A percentile compares a stretch with the other conserved stretches of the same genome.
Evolutionary conservation across 2,888 invertebrate species (phyloP).

Genomic region (Tetragonisca angustula): DNA sequence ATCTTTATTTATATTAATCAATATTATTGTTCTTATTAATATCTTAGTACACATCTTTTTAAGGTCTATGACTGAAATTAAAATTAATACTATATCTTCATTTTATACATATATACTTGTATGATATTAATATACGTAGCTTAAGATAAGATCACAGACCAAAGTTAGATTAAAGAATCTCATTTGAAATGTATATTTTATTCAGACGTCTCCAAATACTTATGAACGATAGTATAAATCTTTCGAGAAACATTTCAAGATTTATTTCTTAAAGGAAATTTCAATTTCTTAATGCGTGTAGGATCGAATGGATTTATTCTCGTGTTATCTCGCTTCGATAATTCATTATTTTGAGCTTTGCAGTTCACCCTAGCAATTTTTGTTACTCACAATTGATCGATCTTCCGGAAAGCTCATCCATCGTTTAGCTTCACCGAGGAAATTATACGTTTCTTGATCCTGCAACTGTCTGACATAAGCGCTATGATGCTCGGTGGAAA

Average conservation of each 20-base stretch:
- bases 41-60: no score
- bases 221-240: not conserved
- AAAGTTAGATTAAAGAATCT: no score
- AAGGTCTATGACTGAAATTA: no score
- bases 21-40: no score
- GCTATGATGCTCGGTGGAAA: slow-evolving; percentile 86
- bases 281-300: not conserved
- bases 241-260: not conserved
- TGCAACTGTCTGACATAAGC: slow-evolving; percentile 84
- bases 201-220: no score
- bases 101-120: no score
- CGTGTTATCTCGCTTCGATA: no score
- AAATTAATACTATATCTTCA: no score
- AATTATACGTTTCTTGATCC: slow-evolving; percentile 84
- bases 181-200: no score
- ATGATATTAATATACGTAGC: no score
- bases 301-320: not conserved
- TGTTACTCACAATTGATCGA: slow-evolving; percentile 85
- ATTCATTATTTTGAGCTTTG: not conserved
- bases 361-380: not conserved
- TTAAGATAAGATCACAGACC: no score
- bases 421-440: slow-evolving; percentile 87
- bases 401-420: slow-evolving; percentile 88
- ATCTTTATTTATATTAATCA: no score
- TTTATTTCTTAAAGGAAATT: not conserved